These are phyloP conservation scores for Corythornis leucogaster DNA, from an alignment of 2,797 vertebrate genomes.

Conservation along the genomic window DNA sequence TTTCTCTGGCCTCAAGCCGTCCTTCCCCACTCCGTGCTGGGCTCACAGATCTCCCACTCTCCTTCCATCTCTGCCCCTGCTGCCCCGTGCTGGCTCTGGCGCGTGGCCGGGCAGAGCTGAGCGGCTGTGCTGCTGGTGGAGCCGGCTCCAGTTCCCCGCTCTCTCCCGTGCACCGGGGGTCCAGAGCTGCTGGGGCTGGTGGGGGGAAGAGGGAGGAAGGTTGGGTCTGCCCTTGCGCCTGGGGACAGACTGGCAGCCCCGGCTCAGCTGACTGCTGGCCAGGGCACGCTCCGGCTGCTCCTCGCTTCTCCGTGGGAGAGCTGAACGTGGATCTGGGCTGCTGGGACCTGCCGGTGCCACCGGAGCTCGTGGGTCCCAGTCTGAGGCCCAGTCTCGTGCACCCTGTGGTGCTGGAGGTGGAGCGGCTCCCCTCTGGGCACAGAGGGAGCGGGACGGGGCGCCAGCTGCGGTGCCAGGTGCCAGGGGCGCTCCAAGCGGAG, in stretches of 20 bases:
- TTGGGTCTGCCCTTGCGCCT: not conserved
- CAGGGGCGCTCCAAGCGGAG: not conserved
- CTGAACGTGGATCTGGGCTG: not conserved
- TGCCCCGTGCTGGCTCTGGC: not conserved
- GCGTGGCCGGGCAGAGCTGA: not conserved
- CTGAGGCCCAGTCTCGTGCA: not conserved
- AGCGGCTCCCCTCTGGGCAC: not conserved
- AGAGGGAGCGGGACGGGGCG: not conserved
- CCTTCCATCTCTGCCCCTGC: not conserved
- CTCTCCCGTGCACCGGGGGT: not conserved
- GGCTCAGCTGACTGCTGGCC: not conserved
- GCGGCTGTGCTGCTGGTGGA: fast-evolving
- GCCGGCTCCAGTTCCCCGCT: not conserved
- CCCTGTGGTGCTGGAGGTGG: not conserved
- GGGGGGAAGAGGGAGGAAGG: not conserved
- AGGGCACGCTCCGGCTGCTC: not conserved
- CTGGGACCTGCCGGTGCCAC: not conserved
- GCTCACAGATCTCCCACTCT: not conserved
- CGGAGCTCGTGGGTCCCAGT: not conserved
- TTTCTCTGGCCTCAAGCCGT: slow-evolving; percentile 41
- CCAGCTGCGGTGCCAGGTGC: not conserved
- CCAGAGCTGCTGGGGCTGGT: not conserved
- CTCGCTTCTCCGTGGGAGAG: not conserved
- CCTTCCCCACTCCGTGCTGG: not conserved
- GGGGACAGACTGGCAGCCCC: not conserved